phyloP scores from a whole-genome alignment of 2,797 vertebrate species.

The Salmo trutta region DNA sequence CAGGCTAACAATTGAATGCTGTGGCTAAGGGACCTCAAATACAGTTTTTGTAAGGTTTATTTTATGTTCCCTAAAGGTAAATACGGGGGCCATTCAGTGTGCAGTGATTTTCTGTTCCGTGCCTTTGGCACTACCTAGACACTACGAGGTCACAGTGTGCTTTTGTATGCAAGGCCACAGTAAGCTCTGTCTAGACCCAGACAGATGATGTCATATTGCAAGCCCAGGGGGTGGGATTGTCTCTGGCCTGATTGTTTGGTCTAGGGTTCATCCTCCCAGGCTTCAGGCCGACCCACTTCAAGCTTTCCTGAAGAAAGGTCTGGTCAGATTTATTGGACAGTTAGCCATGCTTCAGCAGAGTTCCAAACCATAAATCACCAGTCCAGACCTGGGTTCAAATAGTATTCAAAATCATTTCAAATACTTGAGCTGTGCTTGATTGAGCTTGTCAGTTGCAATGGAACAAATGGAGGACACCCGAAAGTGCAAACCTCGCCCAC shows the following conservation, averaged over 20 bases:
- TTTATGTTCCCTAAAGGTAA: slow-evolving; percentile 45
- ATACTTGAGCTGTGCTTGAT: not conserved
- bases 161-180: slow-evolving; percentile 53
- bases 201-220: slow-evolving; percentile 66
- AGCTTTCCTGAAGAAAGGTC: slow-evolving; percentile 14
- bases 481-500: not conserved
- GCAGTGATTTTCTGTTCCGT: slow-evolving; percentile 36
- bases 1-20: slow-evolving; percentile 19
- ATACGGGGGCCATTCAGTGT: slow-evolving; percentile 44
- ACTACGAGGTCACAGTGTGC: slow-evolving; percentile 41
- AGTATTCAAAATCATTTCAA: not conserved
- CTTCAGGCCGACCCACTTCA: slow-evolving; percentile 41
- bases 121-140: slow-evolving; percentile 48
- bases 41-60: slow-evolving; percentile 27
- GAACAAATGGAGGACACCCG: not conserved
- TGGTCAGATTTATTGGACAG: slow-evolving; percentile 25
- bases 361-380: slow-evolving; percentile 32
- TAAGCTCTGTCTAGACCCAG: slow-evolving; percentile 52
- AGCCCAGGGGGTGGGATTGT: slow-evolving; percentile 53
- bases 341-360: slow-evolving; percentile 21
- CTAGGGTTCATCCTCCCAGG: slow-evolving; percentile 50
- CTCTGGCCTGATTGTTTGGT: slow-evolving; percentile 60
- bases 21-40: slow-evolving; percentile 31
- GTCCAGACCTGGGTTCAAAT: not conserved
- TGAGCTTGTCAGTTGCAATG: not conserved